phyloP scores from a whole-genome alignment of 2,797 vertebrate genomes.

The Falco biarmicus region DNA sequence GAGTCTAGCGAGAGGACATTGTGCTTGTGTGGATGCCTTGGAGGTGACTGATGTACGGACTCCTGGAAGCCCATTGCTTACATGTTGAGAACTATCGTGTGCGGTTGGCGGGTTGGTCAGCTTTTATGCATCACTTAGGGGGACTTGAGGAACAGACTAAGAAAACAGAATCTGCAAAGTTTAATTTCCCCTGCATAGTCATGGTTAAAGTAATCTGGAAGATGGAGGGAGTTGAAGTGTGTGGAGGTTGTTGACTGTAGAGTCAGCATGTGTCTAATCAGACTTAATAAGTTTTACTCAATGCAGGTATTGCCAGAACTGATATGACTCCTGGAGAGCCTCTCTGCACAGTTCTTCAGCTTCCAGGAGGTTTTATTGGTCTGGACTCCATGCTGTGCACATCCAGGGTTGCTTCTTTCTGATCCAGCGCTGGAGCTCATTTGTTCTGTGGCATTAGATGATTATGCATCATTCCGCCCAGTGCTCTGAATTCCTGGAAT shows the following conservation, averaged over 20 bases:
- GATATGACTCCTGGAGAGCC: not conserved
- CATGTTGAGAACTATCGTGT: fast-evolving
- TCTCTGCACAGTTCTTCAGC: slow-evolving; percentile 26
- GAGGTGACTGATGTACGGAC: no score
- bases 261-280: slow-evolving; percentile 8
- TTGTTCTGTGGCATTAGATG: not conserved
- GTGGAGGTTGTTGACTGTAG: not conserved
- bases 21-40: not conserved
- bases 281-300: slow-evolving; percentile 27
- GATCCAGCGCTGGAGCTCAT: slow-evolving; percentile 24
- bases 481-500: not conserved
- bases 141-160: not conserved
- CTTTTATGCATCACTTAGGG: not conserved
- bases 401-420: not conserved
- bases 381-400: slow-evolving; percentile 30
- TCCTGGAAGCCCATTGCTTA: not conserved
- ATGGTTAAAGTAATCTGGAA: not conserved
- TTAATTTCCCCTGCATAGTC: fast-evolving
- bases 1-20: not conserved
- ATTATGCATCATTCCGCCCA: not conserved
- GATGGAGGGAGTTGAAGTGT: not conserved
- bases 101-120: not conserved
- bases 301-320: slow-evolving; percentile 18
- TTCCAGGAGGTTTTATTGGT: slow-evolving; percentile 52
- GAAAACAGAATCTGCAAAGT: not conserved